Conservation (phyloP, 1,140 invertebrate species). For the Danaus melanippus region DNA sequence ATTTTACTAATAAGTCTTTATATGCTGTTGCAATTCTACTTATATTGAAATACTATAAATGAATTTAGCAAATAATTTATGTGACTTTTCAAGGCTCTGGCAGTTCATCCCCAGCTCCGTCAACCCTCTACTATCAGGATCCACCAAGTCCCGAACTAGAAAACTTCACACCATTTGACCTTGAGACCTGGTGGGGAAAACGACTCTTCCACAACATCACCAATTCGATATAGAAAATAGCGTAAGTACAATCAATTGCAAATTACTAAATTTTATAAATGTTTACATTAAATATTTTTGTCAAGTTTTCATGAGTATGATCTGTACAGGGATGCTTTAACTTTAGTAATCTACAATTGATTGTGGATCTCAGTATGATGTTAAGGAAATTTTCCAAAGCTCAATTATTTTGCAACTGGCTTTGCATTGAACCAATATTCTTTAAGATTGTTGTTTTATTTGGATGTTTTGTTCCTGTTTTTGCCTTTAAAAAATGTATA, state of each 20-base stretch:
- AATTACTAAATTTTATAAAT: constrained; percentile 59
- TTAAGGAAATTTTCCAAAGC: constrained; percentile 57
- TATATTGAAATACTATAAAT: constrained; percentile 2
- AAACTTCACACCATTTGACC: constrained; percentile 89
- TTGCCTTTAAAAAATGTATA: constrained; percentile 1
- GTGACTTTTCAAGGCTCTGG: constrained; percentile 40
- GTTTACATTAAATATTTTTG: constrained; percentile 24
- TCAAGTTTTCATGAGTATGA: constrained; percentile 16
- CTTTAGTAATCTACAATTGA: constrained; percentile 67
- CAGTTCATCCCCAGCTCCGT: constrained; percentile 61
- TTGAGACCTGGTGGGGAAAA: constrained; percentile 91
- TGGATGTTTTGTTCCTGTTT: constrained; percentile 27
- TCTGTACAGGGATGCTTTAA: constrained; percentile 15
- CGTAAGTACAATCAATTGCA: constrained; percentile 67
- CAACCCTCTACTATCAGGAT: constrained; percentile 78
- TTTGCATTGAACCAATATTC: constrained; percentile 55
- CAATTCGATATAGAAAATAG: constrained; percentile 73
- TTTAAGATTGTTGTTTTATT: constrained; percentile 48
- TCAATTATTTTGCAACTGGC: constrained; percentile 50
- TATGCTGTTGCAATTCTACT: constrained; percentile 1
- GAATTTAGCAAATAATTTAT: background rate
- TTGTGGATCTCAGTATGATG: constrained; percentile 66
- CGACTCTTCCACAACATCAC: constrained; percentile 85
- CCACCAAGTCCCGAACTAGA: constrained; percentile 78
- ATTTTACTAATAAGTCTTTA: background rate